Percentiles rank a stretch among this genome's conserved stretches.
Conservation (phyloP, 2,113 vertebrate genomes). For the Azemiops feae region DNA sequence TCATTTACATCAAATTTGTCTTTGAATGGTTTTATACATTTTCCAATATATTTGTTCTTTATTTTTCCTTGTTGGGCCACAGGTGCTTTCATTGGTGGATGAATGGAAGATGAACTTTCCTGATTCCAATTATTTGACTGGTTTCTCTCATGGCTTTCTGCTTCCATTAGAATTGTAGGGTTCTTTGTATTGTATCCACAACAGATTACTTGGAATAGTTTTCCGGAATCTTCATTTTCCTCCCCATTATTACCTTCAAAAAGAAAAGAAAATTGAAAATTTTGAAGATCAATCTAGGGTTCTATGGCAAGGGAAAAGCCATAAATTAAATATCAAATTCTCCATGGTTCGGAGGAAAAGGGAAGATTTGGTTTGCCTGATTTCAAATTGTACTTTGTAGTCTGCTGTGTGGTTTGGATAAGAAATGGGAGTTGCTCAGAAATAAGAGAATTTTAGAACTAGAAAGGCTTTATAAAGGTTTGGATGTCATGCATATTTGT, state of each 20-base stretch:
- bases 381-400: no score
- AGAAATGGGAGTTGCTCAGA: no score
- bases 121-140: background rate
- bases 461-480: no score
- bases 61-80: background rate
- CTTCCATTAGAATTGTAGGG: background rate
- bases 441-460: no score
- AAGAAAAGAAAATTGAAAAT: background rate
- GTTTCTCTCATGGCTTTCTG: background rate
- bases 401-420: no score
- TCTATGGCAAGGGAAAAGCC: no score
- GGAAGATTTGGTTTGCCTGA: no score
- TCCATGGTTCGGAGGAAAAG: no score
- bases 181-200: background rate
- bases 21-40: background rate
- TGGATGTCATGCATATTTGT: no score
- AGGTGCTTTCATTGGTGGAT: background rate
- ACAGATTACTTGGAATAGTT: background rate
- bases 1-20: background rate
- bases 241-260: background rate
- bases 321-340: no score
- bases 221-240: background rate
- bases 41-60: background rate
- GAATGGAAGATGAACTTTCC: background rate
- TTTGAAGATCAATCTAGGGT: no score